Percentiles rank a stretch among this genome's conserved stretches.
phyloP scores from a whole-genome alignment of 2,113 vertebrate genomes.

The Macquaria australasica region DNA sequence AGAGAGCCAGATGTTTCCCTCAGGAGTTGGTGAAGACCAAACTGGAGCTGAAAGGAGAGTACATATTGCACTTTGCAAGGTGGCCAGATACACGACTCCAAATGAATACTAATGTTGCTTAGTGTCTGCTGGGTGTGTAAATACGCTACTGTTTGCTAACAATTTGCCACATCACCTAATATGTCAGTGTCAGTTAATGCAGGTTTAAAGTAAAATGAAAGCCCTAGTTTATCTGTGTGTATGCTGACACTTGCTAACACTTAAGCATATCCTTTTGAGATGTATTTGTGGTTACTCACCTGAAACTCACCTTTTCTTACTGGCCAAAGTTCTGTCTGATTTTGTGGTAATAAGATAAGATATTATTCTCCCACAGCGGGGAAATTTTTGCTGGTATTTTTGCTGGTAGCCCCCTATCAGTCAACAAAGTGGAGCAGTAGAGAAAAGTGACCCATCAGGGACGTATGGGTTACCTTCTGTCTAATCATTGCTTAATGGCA shows the following conservation, averaged over 20 bases:
- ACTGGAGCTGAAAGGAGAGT: background rate
- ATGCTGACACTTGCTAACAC: background rate
- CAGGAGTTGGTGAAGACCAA: background rate
- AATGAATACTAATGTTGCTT: background rate
- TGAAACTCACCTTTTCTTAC: background rate
- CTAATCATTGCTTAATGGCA: background rate
- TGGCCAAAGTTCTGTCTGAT: no score
- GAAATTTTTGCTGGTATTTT: no score
- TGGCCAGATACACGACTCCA: background rate
- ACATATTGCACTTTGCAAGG: background rate
- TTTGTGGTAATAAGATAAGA: constrained; percentile 1
- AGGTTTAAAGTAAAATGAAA: background rate
- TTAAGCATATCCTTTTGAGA: background rate
- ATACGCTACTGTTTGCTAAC: background rate
- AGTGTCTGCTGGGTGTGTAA: background rate
- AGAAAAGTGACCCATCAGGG: background rate
- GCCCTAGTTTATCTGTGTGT: background rate
- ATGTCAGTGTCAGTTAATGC: background rate
- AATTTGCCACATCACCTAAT: background rate
- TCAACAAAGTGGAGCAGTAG: background rate
- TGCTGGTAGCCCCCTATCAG: background rate
- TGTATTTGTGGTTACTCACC: background rate
- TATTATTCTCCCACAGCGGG: no score
- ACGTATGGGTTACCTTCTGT: background rate
- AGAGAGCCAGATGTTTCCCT: background rate